phyloP scores from a whole-genome alignment of 2,888 invertebrate genomes.

The Hypena proboscidalis region DNA sequence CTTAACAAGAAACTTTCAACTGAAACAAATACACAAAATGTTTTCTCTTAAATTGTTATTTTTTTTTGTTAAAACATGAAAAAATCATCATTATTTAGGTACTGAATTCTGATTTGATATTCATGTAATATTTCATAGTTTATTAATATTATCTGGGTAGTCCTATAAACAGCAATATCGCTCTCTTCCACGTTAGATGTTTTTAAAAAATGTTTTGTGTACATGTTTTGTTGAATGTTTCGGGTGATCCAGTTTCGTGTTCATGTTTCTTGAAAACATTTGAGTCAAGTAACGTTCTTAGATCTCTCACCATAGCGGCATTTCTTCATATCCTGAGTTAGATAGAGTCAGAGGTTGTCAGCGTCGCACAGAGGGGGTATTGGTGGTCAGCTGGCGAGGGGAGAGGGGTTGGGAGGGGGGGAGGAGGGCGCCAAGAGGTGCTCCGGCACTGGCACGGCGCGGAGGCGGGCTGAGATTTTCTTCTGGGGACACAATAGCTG shows the following conservation, averaged over 20 bases:
- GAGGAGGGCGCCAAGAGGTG: conserved; percentile 84
- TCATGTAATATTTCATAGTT: no score
- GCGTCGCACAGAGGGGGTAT: conserved; percentile 21
- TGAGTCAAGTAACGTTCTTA: not conserved
- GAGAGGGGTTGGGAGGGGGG: conserved; percentile 34
- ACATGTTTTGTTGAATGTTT: conserved; percentile 5
- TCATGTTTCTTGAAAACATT: not conserved
- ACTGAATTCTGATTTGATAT: no score
- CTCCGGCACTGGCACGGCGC: conserved; percentile 91
- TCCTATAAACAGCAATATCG: no score
- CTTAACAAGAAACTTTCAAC: conserved; percentile 2
- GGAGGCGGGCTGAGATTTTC: conserved; percentile 91
- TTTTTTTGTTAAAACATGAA: no score
- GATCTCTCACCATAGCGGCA: conserved; percentile 1
- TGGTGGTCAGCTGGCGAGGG: conserved; percentile 47
- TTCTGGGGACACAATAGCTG: conserved; percentile 86
- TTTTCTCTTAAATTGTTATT: not conserved
- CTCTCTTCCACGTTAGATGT: no score
- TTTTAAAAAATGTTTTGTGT: conserved; percentile 5
- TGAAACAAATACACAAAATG: conserved; percentile 8
- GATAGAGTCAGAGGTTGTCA: conserved; percentile 8
- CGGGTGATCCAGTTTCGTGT: not conserved
- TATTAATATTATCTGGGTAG: no score
- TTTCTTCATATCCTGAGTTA: not conserved
- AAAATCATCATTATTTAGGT: no score